Evolutionary conservation across 37 sponge, comb jelly and placozoan genomes (phyloP).

Genomic region (Halisarca cf. caerulea): DNA sequence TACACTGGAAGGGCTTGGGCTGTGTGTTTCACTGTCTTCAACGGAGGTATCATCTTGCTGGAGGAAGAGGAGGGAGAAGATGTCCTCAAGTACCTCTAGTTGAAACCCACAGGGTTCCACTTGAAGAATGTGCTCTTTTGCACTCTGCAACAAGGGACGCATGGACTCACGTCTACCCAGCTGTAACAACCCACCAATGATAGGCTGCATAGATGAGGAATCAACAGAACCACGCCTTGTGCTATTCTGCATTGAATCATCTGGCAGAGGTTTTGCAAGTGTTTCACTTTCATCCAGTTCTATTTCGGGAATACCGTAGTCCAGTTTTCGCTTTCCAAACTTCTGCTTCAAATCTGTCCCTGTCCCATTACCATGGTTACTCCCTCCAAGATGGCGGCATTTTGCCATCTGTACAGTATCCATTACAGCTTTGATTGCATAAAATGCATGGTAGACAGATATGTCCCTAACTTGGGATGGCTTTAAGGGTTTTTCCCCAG

Average conservation of each 20-base stretch:
- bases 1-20: not conserved
- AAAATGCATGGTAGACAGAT: slow-evolving; percentile 75
- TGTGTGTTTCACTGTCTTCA: not conserved
- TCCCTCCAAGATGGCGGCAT: not conserved
- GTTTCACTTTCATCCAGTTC: not conserved
- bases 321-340: not conserved
- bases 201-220: not conserved
- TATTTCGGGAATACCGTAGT: slow-evolving; percentile 1
- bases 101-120: slow-evolving; percentile 75
- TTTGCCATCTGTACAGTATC: slow-evolving; percentile 18
- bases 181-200: not conserved
- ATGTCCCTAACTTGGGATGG: slow-evolving; percentile 87
- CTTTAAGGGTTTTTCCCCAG: slow-evolving; percentile 23
- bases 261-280: slow-evolving; percentile 3
- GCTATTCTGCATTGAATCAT: not conserved
- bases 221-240: not conserved
- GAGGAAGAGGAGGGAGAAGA: slow-evolving; percentile 88
- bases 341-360: not conserved
- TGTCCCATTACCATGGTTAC: no score
- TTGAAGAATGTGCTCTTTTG: slow-evolving; percentile 55
- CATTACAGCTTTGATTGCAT: slow-evolving; percentile 69
- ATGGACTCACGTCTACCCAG: not conserved
- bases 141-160: slow-evolving; percentile 46
- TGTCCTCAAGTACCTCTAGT: slow-evolving; percentile 91
- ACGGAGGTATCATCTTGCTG: slow-evolving; percentile 54